Evolutionary conservation across 53 echinoderm and acorn worm genomes (phyloP), one percentile per base, ranked within the genome.

Genomic region (Zoroaster sp.): DNA sequence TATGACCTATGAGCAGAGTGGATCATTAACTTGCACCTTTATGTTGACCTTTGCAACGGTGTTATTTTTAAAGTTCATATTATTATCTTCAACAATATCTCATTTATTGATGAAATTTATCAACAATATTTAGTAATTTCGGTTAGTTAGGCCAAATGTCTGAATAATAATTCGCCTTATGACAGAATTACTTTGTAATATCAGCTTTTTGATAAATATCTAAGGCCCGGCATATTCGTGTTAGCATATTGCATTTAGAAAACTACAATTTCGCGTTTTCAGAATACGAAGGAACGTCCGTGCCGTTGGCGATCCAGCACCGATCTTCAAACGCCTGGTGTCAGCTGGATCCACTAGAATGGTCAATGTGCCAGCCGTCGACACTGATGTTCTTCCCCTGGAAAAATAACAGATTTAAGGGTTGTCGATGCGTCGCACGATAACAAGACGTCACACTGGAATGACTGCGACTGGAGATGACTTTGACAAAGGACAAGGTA

Each of bases 391-490:
- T 35, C 72, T 90, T 14, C 88, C 95, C 95, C 95, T 2, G 89
- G 49, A n/a, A 81, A 72, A 59, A 53, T 95, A 25, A 47, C 78
- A 7, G 95, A 95, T 81, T 73, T 95, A 1, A 44, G 77, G 35
- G 93, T 85, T 40, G 69, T 55, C 30, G 35, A 18, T 38, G 81
- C 92, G 11, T 96, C 92, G 1, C 66, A 80, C 40, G 73, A 87
- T 1, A 66, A 94, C 4, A 34, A 18, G 8, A 81, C 92, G 80
- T 88, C n/a, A 72, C 77, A 5, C 45, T 96, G 43, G 75, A 46
- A 1, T 96, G 96, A 92, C 90, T 3, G 96, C 96, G 36, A 89
- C 96, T 6, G 96, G 96, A 1, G 96, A 94, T 67, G 96, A 96
- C 72, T 87, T 91, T 11, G 92, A 94, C 69, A 78, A 28, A 3